Evolutionary conservation across 2,113 vertebrate genomes (phyloP).

Genomic region (Datnioides undecimradiatus): DNA sequence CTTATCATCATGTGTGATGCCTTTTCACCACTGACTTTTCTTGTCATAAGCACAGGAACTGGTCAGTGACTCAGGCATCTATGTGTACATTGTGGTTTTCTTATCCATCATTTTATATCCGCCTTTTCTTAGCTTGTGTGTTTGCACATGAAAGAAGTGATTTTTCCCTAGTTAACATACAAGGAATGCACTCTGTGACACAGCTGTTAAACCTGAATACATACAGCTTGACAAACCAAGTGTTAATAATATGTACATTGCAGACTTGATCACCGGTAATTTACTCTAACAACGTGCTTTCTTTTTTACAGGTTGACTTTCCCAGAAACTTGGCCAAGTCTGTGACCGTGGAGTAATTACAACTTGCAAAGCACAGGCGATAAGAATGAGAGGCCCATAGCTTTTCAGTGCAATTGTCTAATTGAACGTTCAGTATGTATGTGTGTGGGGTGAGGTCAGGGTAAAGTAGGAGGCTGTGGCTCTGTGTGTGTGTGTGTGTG

Average conservation of each 20-base stretch:
- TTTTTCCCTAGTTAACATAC: not conserved
- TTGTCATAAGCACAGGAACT: not conserved
- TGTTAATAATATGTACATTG: not conserved
- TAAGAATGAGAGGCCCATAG: slow-evolving; percentile 38
- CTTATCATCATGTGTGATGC: not conserved
- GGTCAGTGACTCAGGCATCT: not conserved
- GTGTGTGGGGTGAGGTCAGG: slow-evolving; percentile 13
- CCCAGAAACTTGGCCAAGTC: slow-evolving; percentile 98
- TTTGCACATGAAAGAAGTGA: not conserved
- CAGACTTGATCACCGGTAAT: not conserved
- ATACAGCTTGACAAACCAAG: not conserved
- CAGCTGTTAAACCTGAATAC: not conserved
- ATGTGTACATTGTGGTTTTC: not conserved
- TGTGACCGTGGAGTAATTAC: slow-evolving; percentile 93
- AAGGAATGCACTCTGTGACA: not conserved
- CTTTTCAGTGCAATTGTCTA: slow-evolving; percentile 79
- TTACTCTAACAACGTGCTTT: slow-evolving; percentile 21
- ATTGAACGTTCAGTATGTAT: slow-evolving; percentile 35
- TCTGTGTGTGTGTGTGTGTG: slow-evolving; percentile 16
- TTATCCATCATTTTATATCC: not conserved
- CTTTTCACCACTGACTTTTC: not conserved
- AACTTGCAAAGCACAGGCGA: slow-evolving; percentile 20
- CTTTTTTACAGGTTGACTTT: slow-evolving; percentile 91
- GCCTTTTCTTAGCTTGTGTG: not conserved
- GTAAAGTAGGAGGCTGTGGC: not conserved